Conservation (phyloP, 1,140 invertebrate genomes). For the Penaeus indicus region DNA sequence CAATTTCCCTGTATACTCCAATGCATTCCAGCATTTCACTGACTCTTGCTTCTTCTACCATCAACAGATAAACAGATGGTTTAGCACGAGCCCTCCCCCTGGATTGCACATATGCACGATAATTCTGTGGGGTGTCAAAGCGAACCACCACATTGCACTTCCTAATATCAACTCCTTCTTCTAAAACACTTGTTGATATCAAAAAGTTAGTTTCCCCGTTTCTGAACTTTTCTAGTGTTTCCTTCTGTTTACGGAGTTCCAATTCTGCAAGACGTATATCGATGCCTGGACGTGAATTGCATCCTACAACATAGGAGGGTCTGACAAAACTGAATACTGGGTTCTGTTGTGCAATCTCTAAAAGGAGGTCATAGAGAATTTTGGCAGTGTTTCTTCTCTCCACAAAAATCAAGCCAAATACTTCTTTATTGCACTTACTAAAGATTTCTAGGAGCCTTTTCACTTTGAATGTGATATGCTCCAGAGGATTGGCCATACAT, state of each 20-base stretch:
- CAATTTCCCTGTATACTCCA: constrained; percentile 56
- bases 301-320: constrained; percentile 82
- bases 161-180: constrained; percentile 88
- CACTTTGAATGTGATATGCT: constrained; percentile 53
- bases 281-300: constrained; percentile 65
- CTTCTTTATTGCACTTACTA: constrained; percentile 55
- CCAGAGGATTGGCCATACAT: constrained; percentile 46
- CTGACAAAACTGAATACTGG: constrained; percentile 75
- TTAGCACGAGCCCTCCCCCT: constrained; percentile 65
- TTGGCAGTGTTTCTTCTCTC: constrained; percentile 82
- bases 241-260: constrained; percentile 66
- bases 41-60: constrained; percentile 24
- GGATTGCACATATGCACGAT: constrained; percentile 65
- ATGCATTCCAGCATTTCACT: constrained; percentile 27
- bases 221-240: constrained; percentile 73
- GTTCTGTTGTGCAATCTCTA: constrained; percentile 49
- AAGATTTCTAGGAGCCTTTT: constrained; percentile 60
- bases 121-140: constrained; percentile 74
- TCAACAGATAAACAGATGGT: constrained; percentile 62
- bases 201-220: constrained; percentile 80
- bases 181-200: constrained; percentile 84
- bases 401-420: constrained; percentile 87
- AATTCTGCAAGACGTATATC: constrained; percentile 68
- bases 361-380: constrained; percentile 78
- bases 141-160: constrained; percentile 83